Evolutionary conservation across 2,797 vertebrate genomes (phyloP), one percentile per base, ranked within the genome.

Genomic region (Cottoperca gobio): DNA sequence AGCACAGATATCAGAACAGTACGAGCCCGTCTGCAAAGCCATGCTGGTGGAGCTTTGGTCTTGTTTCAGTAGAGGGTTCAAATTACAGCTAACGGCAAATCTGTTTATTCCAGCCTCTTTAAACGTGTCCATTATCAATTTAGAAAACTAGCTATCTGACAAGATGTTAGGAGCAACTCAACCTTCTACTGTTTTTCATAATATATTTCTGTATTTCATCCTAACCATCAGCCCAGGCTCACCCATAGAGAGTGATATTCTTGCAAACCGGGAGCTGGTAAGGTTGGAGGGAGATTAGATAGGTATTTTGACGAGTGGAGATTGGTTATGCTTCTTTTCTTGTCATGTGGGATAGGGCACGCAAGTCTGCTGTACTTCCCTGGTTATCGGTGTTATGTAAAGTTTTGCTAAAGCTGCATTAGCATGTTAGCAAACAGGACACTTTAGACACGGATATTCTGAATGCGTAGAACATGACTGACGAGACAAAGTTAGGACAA

Each of bases 41-140:
- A 93, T 94, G 93, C 90, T 93, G 89, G 91, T 82, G 73, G 69
- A 83, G 70, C 78, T 86, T 57, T 79, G 79, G 83, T 80, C 75
- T 67, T 86, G 84, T 82, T 76, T 84, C 81, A 84, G 79, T 39
- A 60, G 43, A 71, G 46, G 79, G 73, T 84, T 89, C 65, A 50
- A 37, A 82, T 88, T 88, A 74, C 86, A 86, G 52, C 78, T 65
- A 60, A 76, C 33, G 55, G 78, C 79, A 46, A 58, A 80, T 83
- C 65, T 79, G 73, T 84, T 82, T 79, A 80, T 76, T 66, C 23
- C 40, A 76, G 42, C 55, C 68, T 74, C 43, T 89, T 81, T 73
- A 71, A 82, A 82, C 81, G 26, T 71, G 50, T 37, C 79, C 40
- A 43, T 76, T 48, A 88, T 88, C 70, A 55, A 62, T 70, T n/a